phyloP scores from a whole-genome alignment of 2,113 vertebrate species.

The Amblyornis subalaris region DNA sequence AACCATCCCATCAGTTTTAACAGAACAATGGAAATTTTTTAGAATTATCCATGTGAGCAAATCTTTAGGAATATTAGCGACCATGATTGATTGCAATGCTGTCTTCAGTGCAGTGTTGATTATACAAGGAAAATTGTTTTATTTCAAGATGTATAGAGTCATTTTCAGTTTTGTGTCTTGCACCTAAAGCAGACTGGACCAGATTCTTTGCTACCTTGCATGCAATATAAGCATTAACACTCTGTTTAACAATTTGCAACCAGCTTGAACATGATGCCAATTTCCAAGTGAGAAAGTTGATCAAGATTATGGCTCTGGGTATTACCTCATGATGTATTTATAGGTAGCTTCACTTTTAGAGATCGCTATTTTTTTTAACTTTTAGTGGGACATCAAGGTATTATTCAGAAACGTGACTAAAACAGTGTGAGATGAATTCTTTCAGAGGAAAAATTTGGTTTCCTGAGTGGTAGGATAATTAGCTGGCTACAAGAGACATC shows the following conservation, averaged over 20 bases:
- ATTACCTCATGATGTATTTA: not conserved
- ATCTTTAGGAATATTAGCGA: not conserved
- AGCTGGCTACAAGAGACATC: not conserved
- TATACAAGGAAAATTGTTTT: not conserved
- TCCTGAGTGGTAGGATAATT: not conserved
- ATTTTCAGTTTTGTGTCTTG: not conserved
- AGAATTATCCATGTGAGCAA: not conserved
- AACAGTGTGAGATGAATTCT: not conserved
- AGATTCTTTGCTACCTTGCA: not conserved
- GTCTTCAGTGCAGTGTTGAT: not conserved
- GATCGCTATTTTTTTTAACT: accelerated
- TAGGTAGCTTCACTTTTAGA: not conserved
- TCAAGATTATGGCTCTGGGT: not conserved
- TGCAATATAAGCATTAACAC: not conserved
- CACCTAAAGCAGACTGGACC: not conserved
- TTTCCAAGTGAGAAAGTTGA: not conserved
- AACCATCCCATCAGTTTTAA: not conserved
- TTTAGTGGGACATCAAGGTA: not conserved
- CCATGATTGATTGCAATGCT: not conserved
- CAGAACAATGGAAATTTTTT: not conserved
- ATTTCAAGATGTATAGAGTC: constrained; percentile 5
- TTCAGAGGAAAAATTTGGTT: not conserved
- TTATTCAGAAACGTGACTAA: not conserved
- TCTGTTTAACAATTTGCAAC: not conserved
- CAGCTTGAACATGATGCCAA: not conserved